These are phyloP conservation scores for Phylloscopus trochilus DNA, from an alignment of 2,113 vertebrate genomes.

Conservation along the genomic window DNA sequence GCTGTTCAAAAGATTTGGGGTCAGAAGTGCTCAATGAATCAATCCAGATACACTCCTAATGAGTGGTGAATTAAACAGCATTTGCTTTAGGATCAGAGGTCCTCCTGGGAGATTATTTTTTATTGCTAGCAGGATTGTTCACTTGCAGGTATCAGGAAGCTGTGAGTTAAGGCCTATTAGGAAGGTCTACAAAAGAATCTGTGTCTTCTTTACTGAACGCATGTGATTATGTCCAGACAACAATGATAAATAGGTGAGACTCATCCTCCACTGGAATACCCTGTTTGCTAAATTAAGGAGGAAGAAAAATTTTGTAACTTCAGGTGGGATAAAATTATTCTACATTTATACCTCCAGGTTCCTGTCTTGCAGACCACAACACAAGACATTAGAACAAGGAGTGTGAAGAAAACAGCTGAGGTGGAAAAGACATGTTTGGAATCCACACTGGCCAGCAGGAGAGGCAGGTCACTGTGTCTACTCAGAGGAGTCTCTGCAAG, in stretches of 20 bases:
- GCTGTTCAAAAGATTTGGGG: conserved; percentile 68
- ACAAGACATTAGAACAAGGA: not conserved
- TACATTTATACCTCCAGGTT: not conserved
- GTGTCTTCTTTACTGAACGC: not conserved
- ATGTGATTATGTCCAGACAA: not conserved
- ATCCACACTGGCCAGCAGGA: not conserved
- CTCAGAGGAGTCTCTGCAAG: not conserved
- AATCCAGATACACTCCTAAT: conserved; percentile 75
- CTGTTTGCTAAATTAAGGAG: not conserved
- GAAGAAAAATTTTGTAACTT: not conserved
- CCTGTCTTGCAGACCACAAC: not conserved
- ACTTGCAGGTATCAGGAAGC: conserved; percentile 48
- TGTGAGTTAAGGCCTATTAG: not conserved
- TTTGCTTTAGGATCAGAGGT: conserved; percentile 76
- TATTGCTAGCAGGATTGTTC: conserved; percentile 57
- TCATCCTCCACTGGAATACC: not conserved
- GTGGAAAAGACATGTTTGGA: not conserved
- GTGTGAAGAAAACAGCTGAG: not conserved
- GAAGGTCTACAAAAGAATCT: not conserved
- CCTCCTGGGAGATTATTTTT: conserved; percentile 65
- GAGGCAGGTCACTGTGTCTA: not conserved
- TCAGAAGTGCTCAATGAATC: conserved; percentile 75
- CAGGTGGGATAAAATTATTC: not conserved
- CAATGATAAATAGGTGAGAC: not conserved
- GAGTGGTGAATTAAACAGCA: conserved; percentile 74